Conservation (phyloP, 2,888 invertebrate species). For the Erebia aethiops region DNA sequence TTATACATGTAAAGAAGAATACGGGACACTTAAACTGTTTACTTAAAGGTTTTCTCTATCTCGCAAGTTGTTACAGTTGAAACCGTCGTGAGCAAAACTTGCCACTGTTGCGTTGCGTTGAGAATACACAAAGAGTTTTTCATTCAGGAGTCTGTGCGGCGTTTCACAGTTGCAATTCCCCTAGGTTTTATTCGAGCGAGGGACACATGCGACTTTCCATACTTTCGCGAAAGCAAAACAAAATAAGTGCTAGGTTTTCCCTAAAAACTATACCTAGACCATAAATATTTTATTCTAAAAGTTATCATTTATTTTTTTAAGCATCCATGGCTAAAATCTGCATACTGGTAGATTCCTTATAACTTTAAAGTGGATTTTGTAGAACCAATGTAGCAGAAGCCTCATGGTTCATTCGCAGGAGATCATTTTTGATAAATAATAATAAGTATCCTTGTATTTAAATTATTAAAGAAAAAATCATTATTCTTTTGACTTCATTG, state of each 20-base stretch:
- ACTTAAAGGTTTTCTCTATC: conserved; percentile 19
- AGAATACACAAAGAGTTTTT: conserved; percentile 25
- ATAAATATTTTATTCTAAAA: neutral
- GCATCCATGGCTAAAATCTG: too few relatives aligned
- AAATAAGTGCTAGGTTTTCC: conserved; percentile 10
- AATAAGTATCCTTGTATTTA: too few relatives aligned
- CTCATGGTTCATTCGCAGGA: too few relatives aligned
- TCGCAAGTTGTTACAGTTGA: conserved; percentile 23
- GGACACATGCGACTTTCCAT: conserved; percentile 5
- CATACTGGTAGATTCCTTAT: neutral
- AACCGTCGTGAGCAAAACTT: conserved; percentile 23
- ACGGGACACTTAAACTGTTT: conserved; percentile 2
- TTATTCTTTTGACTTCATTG: too few relatives aligned
- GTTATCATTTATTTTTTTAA: neutral
- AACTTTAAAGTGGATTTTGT: too few relatives aligned
- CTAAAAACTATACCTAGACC: too few relatives aligned
- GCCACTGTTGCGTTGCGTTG: conserved; percentile 3
- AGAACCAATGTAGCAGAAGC: too few relatives aligned
- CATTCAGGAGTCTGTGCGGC: conserved; percentile 22
- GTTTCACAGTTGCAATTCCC: conserved; percentile 26
- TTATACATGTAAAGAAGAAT: neutral
- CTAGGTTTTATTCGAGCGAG: neutral
- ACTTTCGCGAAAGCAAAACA: conserved; percentile 8
- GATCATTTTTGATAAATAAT: too few relatives aligned
- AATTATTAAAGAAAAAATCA: too few relatives aligned